Base-by-base conservation (phyloP, 1,140 invertebrate species). In the Drosophila bocqueti region DNA sequence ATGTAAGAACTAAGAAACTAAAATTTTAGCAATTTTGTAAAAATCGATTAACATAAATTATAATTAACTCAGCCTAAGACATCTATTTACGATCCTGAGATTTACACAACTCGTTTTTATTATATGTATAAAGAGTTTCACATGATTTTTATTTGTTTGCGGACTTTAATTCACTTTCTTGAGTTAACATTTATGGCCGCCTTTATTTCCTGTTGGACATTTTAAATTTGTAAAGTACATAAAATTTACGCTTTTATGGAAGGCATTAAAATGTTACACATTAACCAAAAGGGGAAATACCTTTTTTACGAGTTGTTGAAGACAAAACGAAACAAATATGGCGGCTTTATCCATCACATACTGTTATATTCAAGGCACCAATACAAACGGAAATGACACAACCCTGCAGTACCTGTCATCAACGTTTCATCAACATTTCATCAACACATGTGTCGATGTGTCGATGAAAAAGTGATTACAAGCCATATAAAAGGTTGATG, bases 241-340 rank as follows among this genome's bases (percentile, higher is more conserved):
- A 8, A 7, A 54, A 40, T 83, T 71, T 68, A 47, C 18, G 63
- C 52, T 66, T 78, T 81, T 81, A 73, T 69, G 63, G 67, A 45
- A 10, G 49, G 9, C 60, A 61, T 57, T 58, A 75, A 81, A 75
- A 64, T 49, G 47, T 58, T 43, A 55, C 36, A 49, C 59, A 40
- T 75, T 71, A 55, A 55, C 52, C 42, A 6, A 34, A 62, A 75
- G 52, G 72, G 63, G 57, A 42, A 63, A 57, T 79, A 54, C 66
- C 49, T 71, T 54, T 66, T 83, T 89, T 66, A 90, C 54, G 85
- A 66, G 52, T 43, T 59, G 61, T 46, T 73, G 26, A 73, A 66
- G 60, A 59, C 57, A 50, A 68, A 50, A 52, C 50, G 43, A 74
- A 60, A 43, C 49, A 76, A 61, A 89, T 76, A 89, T 89, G 85